These are phyloP conservation scores for Anthopleura xanthogrammica DNA, from an alignment of 92 coral and sea anemone species.

Conservation along the genomic window DNA sequence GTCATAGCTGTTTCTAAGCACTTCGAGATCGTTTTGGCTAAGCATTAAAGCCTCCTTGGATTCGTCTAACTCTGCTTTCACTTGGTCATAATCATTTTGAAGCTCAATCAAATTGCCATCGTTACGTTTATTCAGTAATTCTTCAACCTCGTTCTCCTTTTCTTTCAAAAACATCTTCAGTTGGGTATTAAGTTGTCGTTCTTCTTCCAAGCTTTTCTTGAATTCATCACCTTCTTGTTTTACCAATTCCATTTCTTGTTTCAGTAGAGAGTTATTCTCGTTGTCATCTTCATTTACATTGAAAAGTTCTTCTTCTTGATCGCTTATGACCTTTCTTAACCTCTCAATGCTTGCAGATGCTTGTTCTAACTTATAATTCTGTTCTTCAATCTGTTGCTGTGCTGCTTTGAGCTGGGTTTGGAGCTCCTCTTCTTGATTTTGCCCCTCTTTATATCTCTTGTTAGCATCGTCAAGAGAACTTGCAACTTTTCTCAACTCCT, in stretches of 20 bases:
- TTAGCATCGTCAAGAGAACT: neutral
- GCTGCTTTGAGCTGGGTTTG: neutral
- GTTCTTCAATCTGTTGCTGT: slow-evolving; percentile 13
- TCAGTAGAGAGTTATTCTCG: neutral
- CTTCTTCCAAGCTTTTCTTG: neutral
- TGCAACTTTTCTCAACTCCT: slow-evolving; percentile 1
- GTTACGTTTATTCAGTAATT: neutral
- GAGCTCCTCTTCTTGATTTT: neutral
- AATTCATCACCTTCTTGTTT: slow-evolving; percentile 6
- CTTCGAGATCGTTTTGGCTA: neutral
- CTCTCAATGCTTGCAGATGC: slow-evolving; percentile 1
- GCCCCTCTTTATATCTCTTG: neutral
- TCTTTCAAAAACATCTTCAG: slow-evolving; percentile 9
- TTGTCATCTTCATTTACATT: neutral
- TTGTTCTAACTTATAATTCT: slow-evolving; percentile 1
- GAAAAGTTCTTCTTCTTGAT: slow-evolving; percentile 21
- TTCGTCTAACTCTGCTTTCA: neutral
- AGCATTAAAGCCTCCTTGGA: neutral
- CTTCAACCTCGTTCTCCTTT: slow-evolving; percentile 7
- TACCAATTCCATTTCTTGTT: slow-evolving; percentile 10
- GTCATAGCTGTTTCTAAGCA: neutral
- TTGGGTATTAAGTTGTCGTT: neutral
- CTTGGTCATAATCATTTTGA: neutral
- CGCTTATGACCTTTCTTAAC: slow-evolving; percentile 18
- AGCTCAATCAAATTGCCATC: neutral